Evolutionary conservation across 37 sponge, comb jelly and placozoan genomes (phyloP).

Genomic region (Cladorhizidae sp.): DNA sequence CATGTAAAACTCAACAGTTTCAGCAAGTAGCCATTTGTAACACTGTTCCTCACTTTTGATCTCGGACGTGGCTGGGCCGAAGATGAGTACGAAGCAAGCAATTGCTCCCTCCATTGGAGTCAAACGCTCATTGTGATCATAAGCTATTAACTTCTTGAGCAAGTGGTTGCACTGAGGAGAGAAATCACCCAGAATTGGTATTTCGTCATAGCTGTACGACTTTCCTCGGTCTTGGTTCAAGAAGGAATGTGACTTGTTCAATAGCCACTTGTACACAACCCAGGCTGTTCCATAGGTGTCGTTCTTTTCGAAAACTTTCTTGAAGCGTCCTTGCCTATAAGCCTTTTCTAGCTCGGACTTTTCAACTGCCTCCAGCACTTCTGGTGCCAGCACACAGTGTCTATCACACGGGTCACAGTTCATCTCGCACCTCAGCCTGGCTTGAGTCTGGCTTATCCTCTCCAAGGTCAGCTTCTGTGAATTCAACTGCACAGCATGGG

Average conservation of each 20-base stretch:
- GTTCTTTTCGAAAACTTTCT: slow-evolving; percentile 11
- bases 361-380: not conserved
- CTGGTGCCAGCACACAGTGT: slow-evolving; percentile 16
- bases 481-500: not conserved
- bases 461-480: slow-evolving; percentile 4
- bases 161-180: slow-evolving; percentile 37
- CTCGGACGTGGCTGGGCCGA: slow-evolving; percentile 26
- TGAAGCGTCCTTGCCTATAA: not conserved
- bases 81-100: slow-evolving; percentile 40
- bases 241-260: not conserved
- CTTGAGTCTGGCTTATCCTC: not conserved
- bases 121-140: slow-evolving; percentile 9
- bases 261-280: slow-evolving; percentile 17
- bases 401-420: not conserved
- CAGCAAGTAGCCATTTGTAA: slow-evolving; percentile 41
- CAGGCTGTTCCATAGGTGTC: slow-evolving; percentile 29
- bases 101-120: slow-evolving; percentile 35
- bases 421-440: not conserved
- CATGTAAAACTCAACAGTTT: slow-evolving; percentile 35
- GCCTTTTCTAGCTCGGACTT: slow-evolving; percentile 1
- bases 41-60: slow-evolving; percentile 24
- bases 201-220: not conserved
- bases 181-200: slow-evolving; percentile 2
- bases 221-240: not conserved
- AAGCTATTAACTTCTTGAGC: slow-evolving; percentile 32